Conservation (phyloP, 2,888 invertebrate genomes). For the Nesidiocoris tenuis region DNA sequence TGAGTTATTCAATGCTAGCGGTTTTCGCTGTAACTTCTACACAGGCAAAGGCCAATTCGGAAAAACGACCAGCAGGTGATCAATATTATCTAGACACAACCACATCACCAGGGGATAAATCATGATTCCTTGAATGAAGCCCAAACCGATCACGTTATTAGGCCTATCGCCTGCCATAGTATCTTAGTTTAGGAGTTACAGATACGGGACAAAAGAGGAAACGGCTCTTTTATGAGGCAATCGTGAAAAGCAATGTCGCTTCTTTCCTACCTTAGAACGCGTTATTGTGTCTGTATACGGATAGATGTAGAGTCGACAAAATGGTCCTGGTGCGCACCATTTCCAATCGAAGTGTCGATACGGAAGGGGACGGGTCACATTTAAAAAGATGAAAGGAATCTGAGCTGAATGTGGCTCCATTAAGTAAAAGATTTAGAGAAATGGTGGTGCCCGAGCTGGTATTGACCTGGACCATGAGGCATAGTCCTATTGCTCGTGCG, state of each 20-base stretch:
- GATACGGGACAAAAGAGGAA: constrained; percentile 3
- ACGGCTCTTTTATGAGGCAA: constrained; percentile 7
- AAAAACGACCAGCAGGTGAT: no score
- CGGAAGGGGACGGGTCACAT: background rate
- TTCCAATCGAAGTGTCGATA: background rate
- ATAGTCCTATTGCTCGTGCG: background rate
- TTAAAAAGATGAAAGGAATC: background rate
- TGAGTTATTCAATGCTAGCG: no score
- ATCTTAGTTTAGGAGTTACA: constrained; percentile 15
- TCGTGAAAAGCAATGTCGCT: constrained; percentile 14
- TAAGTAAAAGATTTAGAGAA: background rate
- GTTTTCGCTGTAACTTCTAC: no score
- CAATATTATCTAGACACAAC: no score
- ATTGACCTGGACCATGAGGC: background rate
- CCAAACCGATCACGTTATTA: no score
- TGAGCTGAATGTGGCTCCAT: background rate
- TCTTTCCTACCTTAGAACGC: background rate
- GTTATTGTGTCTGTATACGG: background rate
- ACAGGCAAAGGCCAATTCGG: no score
- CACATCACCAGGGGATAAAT: no score
- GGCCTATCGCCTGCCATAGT: no score
- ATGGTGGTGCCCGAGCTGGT: background rate
- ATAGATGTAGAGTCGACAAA: background rate
- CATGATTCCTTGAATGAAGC: no score
- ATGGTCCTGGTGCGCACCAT: background rate